Evolutionary conservation across 2,888 invertebrate species (phyloP).

Genomic region (Pedicia rivosa): DNA sequence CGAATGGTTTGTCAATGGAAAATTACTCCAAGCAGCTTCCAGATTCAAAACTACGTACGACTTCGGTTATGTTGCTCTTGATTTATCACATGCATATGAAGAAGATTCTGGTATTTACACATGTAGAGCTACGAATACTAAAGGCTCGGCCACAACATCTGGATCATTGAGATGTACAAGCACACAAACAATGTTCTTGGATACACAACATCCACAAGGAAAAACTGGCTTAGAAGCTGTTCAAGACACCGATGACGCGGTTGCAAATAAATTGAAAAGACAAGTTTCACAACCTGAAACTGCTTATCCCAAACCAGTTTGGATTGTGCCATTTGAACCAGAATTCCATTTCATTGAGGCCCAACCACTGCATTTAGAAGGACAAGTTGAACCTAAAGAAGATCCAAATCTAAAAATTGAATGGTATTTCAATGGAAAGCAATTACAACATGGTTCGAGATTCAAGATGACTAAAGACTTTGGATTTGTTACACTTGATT

Average conservation of each 20-base stretch:
- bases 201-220: constrained; percentile 93
- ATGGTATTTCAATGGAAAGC: constrained; percentile 89
- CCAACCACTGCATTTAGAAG: constrained; percentile 80
- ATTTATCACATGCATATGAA: constrained; percentile 71
- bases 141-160: constrained; percentile 79
- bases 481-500: constrained; percentile 88
- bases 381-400: constrained; percentile 84
- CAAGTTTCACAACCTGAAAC: constrained; percentile 55
- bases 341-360: constrained; percentile 70
- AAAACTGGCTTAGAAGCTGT: constrained; percentile 78
- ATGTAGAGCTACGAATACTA: constrained; percentile 76
- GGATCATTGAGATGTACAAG: constrained; percentile 75
- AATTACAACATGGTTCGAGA: constrained; percentile 70
- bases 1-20: constrained; percentile 92
- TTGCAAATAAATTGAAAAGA: constrained; percentile 51
- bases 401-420: constrained; percentile 82
- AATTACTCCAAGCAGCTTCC: constrained; percentile 72
- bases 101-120: constrained; percentile 89
- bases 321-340: constrained; percentile 65
- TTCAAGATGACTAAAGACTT: constrained; percentile 91
- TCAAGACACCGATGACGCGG: constrained; percentile 73
- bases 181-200: constrained; percentile 61
- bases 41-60: constrained; percentile 88
- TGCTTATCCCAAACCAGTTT: constrained; percentile 70
- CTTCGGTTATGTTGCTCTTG: constrained; percentile 89